Conservation (phyloP, 2,888 invertebrate species). For the Dolichopus griseipennis region DNA sequence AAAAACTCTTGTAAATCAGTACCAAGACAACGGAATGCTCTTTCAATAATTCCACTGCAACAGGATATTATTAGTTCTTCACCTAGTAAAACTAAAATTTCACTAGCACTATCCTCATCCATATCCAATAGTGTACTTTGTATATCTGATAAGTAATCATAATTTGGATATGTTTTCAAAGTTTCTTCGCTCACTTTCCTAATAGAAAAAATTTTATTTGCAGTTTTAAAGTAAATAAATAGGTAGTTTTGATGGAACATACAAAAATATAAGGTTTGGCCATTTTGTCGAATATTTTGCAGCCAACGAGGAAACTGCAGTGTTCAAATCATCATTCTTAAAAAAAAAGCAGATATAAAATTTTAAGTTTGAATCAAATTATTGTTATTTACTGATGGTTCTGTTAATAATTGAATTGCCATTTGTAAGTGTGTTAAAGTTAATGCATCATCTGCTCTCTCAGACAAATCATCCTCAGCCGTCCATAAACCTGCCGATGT, state of each 20-base stretch:
- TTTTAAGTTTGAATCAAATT: neutral
- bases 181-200: constrained; percentile 39
- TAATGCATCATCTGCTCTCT: constrained; percentile 41
- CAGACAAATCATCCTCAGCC: constrained; percentile 38
- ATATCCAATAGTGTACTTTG: constrained; percentile 41
- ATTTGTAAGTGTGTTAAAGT: constrained; percentile 67
- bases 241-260: constrained; percentile 22
- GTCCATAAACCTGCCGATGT: constrained; percentile 33
- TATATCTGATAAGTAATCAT: constrained; percentile 42
- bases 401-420: constrained; percentile 69
- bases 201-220: neutral
- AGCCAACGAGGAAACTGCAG: constrained; percentile 57
- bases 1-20: constrained; percentile 78
- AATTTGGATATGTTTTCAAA: constrained; percentile 38
- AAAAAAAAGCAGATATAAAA: neutral
- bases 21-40: constrained; percentile 76
- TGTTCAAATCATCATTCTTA: constrained; percentile 57
- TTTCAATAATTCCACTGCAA: constrained; percentile 63
- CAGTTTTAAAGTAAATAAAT: neutral
- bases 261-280: constrained; percentile 42
- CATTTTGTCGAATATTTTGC: constrained; percentile 51
- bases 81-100: constrained; percentile 66
- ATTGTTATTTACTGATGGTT: constrained; percentile 59
- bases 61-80: constrained; percentile 68
- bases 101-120: constrained; percentile 46